Evolutionary conservation across 2,797 vertebrate species (phyloP), one percentile per base, ranked within the genome.

Genomic region (Hemibagrus guttatus): DNA sequence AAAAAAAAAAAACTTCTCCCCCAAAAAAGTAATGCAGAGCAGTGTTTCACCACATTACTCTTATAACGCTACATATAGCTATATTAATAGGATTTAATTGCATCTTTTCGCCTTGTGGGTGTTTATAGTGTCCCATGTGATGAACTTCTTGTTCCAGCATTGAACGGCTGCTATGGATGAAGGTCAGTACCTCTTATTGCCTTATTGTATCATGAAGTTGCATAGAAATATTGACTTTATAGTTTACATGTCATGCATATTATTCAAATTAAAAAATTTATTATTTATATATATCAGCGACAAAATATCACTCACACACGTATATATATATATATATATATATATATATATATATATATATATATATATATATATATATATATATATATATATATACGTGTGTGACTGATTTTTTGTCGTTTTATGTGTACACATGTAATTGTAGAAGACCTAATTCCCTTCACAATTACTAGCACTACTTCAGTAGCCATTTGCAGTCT

Each of bases 391-490:
- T 64, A 81, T 81, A 82, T 31, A 19, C 54, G 46, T 49, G 46
- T 9, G 46, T 49, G 46, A 6, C 6, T 49, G 46, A 49, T 7
- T 49, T 49, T 84, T 31, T 26, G 42, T 69, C 72, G 58, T 42
- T 81, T 56, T 31, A 23, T 56, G 17, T 61, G 16, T 21, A 56
- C 23, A 17, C 2, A 52, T 68, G 89, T 84, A 89, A 83, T 52
- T 23, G 71, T 68, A 83, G 39, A 89, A 83, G 49, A 89, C 75
- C 81, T 84, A 66, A 89, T 85, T 85, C 87, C 83, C 59, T 82
- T 74, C 84, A 14, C 84, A 87, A 88, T 88, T 82, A 83, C 80
- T 71, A 86, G 35, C 46, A 84, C 75, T 85, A 76, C 84, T 89
- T 72, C 85, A 85, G 83, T 59, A 56, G 78, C 84, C 58, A 68